Percentiles rank a stretch among this genome's conserved stretches.
These are phyloP conservation scores for Peribatodes rhomboidaria DNA, from an alignment of 2,888 invertebrate species.

Conservation along the genomic window DNA sequence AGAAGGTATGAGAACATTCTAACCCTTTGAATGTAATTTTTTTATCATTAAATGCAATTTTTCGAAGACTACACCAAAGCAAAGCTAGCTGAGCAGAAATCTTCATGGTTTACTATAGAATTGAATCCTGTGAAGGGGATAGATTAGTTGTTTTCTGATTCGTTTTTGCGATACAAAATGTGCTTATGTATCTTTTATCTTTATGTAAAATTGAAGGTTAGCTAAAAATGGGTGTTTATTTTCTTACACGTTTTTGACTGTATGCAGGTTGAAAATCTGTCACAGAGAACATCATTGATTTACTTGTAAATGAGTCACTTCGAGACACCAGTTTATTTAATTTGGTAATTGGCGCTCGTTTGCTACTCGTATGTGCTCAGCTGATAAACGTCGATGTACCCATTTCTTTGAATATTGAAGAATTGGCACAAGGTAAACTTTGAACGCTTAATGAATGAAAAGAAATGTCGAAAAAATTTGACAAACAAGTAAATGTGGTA, in stretches of 20 bases:
- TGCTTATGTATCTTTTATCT: no score
- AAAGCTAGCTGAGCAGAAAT: no score
- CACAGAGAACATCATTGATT: slow-evolving; percentile 12
- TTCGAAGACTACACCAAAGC: no score
- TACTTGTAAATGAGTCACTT: slow-evolving; percentile 41
- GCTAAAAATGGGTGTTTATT: not conserved
- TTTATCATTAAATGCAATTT: no score
- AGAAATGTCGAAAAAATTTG: not conserved
- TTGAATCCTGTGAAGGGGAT: no score
- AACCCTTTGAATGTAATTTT: not conserved
- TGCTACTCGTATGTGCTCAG: slow-evolving; percentile 38
- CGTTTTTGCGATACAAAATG: no score
- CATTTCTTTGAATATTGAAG: slow-evolving; percentile 9
- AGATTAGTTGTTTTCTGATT: no score
- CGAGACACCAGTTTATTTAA: slow-evolving; percentile 19
- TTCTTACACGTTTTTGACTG: not conserved
- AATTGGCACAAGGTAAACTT: slow-evolving; percentile 25
- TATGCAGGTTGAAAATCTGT: not conserved
- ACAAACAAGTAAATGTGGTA: not conserved
- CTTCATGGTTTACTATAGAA: no score
- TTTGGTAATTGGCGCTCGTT: slow-evolving; percentile 14
- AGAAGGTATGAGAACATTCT: not conserved
- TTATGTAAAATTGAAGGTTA: no score
- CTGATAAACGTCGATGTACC: slow-evolving; percentile 11
- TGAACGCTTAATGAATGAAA: slow-evolving; percentile 1